These are phyloP conservation scores for Odocoileus virginianus DNA, from an alignment of 2,113 vertebrate genomes.

Conservation along the genomic window DNA sequence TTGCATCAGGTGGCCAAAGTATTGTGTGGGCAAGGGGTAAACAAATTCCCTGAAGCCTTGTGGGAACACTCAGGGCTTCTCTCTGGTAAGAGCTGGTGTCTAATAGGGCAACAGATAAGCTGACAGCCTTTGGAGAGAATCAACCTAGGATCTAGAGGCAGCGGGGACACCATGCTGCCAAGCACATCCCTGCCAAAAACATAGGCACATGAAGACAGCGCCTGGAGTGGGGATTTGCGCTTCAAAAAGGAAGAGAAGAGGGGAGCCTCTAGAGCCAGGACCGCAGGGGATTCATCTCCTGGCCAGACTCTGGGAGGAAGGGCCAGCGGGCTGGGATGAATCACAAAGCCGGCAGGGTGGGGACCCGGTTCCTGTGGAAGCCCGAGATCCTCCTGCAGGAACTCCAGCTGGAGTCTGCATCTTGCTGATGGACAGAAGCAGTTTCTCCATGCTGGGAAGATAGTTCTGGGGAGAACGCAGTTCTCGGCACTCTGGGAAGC, in stretches of 20 bases:
- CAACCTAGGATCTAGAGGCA: neutral
- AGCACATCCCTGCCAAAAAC: neutral
- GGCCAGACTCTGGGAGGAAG: neutral
- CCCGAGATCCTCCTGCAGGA: accelerated
- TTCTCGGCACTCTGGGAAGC: neutral
- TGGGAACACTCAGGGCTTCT: neutral
- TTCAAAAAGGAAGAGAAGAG: neutral
- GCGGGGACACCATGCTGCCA: accelerated
- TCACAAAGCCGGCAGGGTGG: neutral
- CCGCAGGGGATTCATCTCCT: accelerated
- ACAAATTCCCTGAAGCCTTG: neutral
- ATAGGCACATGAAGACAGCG: accelerated
- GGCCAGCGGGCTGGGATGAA: neutral
- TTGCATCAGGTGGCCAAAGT: neutral
- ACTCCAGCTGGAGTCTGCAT: accelerated
- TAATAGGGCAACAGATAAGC: neutral
- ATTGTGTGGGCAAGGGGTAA: neutral
- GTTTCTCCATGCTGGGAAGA: no score
- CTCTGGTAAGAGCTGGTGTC: neutral
- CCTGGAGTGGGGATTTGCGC: neutral
- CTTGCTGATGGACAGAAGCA: neutral
- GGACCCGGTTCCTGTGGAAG: neutral
- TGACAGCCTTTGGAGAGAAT: neutral
- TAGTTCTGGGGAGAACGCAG: neutral
- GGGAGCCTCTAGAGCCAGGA: neutral